phyloP scores from a whole-genome alignment of 1,140 invertebrate species.

The Drosophila ogumai region DNA sequence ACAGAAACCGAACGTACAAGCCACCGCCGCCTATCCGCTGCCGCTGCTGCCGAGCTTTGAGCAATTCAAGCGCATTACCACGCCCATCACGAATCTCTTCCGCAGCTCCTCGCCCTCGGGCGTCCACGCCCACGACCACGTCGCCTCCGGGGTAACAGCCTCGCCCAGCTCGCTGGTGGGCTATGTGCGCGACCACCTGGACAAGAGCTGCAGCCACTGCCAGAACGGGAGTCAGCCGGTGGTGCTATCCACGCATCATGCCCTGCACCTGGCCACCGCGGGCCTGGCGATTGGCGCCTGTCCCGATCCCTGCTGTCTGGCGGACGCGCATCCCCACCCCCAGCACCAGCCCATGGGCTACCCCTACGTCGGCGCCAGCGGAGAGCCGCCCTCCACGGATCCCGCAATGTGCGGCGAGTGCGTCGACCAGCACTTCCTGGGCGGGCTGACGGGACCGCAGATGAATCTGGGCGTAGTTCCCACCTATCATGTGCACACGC shows the following conservation, averaged over 20 bases:
- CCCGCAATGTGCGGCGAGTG: constrained; percentile 81
- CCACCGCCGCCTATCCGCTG: constrained; percentile 54
- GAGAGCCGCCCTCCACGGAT: constrained; percentile 73
- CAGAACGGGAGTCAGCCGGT: constrained; percentile 82
- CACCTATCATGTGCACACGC: constrained; percentile 81
- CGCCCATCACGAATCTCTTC: constrained; percentile 83
- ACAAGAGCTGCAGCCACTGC: constrained; percentile 82
- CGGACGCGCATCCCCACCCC: constrained; percentile 80
- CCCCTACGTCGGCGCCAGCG: constrained; percentile 53
- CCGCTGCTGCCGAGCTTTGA: constrained; percentile 73
- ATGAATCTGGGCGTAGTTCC: constrained; percentile 75
- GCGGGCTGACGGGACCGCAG: constrained; percentile 71
- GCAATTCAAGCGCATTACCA: constrained; percentile 78
- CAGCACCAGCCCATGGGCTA: constrained; percentile 79
- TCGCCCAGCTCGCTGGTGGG: constrained; percentile 78
- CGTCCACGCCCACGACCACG: constrained; percentile 57
- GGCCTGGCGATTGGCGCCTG: constrained; percentile 76
- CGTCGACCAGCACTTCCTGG: constrained; percentile 81
- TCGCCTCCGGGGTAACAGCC: constrained; percentile 59
- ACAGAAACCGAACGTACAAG: constrained; percentile 63
- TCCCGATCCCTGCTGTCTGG: constrained; percentile 74
- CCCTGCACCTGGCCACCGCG: constrained; percentile 60
- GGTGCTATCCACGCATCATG: constrained; percentile 77
- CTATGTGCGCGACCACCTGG: constrained; percentile 80
- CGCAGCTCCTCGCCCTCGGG: constrained; percentile 67